Conservation (phyloP, 2,888 invertebrate species). For the Podotricha telesiphe region DNA sequence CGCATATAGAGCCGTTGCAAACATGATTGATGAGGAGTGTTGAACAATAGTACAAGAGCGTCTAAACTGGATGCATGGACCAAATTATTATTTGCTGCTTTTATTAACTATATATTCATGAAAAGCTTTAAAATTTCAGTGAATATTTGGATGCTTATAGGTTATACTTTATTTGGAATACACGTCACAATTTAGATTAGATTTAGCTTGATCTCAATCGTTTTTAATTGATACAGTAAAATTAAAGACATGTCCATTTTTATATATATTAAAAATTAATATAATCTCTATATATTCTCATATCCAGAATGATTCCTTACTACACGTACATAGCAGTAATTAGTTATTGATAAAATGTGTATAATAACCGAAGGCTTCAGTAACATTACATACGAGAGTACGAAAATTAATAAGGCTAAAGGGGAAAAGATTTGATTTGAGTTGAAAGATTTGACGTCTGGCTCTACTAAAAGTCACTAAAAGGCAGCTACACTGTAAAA, state of each 20-base stretch:
- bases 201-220: too few species aligned
- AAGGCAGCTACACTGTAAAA: not conserved
- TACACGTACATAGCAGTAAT: not conserved
- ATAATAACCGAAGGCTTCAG: not conserved
- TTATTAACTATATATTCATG: not conserved
- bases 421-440: slow-evolving; percentile 9
- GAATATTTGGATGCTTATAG: too few species aligned
- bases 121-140: too few species aligned
- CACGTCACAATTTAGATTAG: too few species aligned
- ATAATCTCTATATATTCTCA: too few species aligned
- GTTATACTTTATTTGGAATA: too few species aligned
- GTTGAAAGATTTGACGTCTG: not conserved
- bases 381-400: not conserved
- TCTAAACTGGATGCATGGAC: not conserved
- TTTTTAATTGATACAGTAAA: too few species aligned
- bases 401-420: not conserved
- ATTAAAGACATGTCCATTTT: too few species aligned
- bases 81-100: not conserved
- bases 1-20: not conserved
- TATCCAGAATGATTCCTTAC: too few species aligned
- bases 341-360: not conserved
- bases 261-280: too few species aligned
- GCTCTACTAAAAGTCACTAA: not conserved
- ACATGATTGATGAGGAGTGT: slow-evolving; percentile 13
- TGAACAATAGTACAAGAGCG: not conserved